phyloP scores from a whole-genome alignment of 1,140 invertebrate genomes.

The Drosophila littoralis region DNA sequence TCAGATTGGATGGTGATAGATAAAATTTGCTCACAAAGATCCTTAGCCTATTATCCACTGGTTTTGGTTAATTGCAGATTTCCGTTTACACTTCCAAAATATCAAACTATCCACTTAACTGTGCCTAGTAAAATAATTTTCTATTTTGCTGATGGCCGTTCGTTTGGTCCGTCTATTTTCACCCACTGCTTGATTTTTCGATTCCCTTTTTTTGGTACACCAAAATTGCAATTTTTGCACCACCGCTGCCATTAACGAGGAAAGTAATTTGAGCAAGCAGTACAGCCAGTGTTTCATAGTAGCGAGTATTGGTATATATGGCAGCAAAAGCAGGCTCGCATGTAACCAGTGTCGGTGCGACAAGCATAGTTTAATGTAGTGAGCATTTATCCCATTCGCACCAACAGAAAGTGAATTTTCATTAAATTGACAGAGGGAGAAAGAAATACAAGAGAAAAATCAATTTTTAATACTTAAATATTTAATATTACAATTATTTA shows the following conservation, averaged over 20 bases:
- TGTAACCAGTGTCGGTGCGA: slow-evolving; percentile 45
- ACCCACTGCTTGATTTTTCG: slow-evolving; percentile 50
- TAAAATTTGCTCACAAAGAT: slow-evolving; percentile 7
- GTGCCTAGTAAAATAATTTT: slow-evolving; percentile 16
- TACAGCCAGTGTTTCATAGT: slow-evolving; percentile 54
- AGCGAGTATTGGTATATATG: slow-evolving; percentile 47
- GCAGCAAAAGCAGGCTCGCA: slow-evolving; percentile 58
- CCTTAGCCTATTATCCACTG: slow-evolving; percentile 15
- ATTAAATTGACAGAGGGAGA: slow-evolving; percentile 58
- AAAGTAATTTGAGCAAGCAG: slow-evolving; percentile 65
- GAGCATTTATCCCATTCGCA: slow-evolving; percentile 68
- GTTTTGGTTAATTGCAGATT: neutral
- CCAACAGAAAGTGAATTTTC: slow-evolving; percentile 46
- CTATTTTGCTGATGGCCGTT: slow-evolving; percentile 9
- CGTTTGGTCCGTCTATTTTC: slow-evolving; percentile 31
- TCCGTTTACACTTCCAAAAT: slow-evolving; percentile 1
- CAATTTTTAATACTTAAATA: slow-evolving; percentile 73
- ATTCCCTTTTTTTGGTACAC: slow-evolving; percentile 83
- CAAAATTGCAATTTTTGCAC: slow-evolving; percentile 84
- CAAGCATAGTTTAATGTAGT: slow-evolving; percentile 47
- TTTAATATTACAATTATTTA: slow-evolving; percentile 43
- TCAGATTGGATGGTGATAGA: neutral
- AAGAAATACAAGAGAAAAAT: slow-evolving; percentile 72
- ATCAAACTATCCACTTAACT: slow-evolving; percentile 10
- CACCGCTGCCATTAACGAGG: slow-evolving; percentile 56